A percentile compares a stretch with the other conserved stretches of the same genome.
These are phyloP conservation scores for Dascyllus trimaculatus DNA, from an alignment of 2,113 vertebrate genomes.

Conservation along the genomic window DNA sequence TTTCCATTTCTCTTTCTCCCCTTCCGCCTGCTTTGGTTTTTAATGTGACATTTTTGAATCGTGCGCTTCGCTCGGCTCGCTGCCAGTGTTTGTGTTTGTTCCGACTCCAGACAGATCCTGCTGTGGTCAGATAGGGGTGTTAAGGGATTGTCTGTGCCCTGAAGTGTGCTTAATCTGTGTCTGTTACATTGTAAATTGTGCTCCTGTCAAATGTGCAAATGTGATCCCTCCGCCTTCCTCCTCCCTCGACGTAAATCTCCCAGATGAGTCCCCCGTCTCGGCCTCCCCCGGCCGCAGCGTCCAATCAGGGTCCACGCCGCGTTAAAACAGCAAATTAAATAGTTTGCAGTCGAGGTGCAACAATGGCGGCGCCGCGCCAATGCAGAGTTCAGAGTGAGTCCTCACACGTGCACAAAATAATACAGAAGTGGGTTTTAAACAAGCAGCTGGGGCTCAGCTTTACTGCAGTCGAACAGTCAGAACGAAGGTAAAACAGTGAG, in stretches of 20 bases:
- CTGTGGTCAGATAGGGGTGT: conserved; percentile 54
- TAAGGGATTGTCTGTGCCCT: conserved; percentile 54
- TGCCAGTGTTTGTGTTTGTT: conserved; percentile 54
- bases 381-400: not conserved
- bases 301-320: not conserved
- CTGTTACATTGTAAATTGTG: conserved; percentile 44
- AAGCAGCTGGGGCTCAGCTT: not conserved
- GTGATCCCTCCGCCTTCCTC: not conserved
- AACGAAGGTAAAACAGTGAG: not conserved
- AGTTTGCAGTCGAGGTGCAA: conserved; percentile 8
- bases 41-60: conserved; percentile 6
- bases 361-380: conserved; percentile 15
- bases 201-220: conserved; percentile 48
- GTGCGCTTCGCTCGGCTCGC: conserved; percentile 27
- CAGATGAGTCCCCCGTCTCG: conserved; percentile 22
- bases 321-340: conserved; percentile 38
- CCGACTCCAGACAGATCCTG: conserved; percentile 44
- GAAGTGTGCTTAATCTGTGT: conserved; percentile 61
- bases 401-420: not conserved
- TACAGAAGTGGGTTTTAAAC: not conserved
- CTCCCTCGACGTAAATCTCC: conserved; percentile 22
- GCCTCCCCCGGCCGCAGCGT: not conserved
- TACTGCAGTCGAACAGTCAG: not conserved
- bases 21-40: not conserved
- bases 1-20: not conserved